A percentile compares a stretch with the other conserved stretches of the same genome.
Conservation (phyloP, 2,888 invertebrate genomes). For the Ichneumoninae sp. region DNA sequence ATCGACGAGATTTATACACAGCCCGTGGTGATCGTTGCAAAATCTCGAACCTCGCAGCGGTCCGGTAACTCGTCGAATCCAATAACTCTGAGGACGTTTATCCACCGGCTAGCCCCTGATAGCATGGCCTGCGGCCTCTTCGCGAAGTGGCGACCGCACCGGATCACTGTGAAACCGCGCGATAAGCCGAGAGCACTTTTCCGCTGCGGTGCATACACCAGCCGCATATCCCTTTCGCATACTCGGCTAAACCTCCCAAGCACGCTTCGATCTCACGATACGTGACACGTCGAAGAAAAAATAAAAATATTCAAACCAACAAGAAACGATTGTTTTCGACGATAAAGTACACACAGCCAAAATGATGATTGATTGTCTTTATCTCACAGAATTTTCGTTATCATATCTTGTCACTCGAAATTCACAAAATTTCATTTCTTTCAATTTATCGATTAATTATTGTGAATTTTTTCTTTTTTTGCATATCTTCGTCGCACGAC, state of each 20-base stretch:
- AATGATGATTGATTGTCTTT: not conserved
- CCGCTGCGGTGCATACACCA: conserved; percentile 39
- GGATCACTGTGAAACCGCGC: conserved; percentile 12
- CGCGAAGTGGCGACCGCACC: conserved; percentile 42
- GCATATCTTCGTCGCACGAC: not conserved
- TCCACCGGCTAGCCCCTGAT: conserved; percentile 30
- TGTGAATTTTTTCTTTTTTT: not conserved
- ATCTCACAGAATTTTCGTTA: not conserved
- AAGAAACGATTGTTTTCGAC: not conserved
- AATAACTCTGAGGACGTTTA: conserved; percentile 11
- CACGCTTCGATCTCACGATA: conserved; percentile 18
- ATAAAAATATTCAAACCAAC: not conserved
- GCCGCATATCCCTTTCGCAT: conserved; percentile 36
- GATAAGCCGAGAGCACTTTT: conserved; percentile 49
- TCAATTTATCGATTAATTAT: not conserved
- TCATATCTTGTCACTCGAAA: not conserved
- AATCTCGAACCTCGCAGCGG: not conserved
- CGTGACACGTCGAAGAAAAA: not conserved
- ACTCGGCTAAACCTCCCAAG: conserved; percentile 8
- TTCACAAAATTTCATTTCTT: not conserved
- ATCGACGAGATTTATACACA: conserved; percentile 14
- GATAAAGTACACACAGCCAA: conserved; percentile 7
- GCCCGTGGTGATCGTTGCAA: not conserved
- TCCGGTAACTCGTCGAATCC: conserved; percentile 1
- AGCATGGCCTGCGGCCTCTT: conserved; percentile 33